Percentiles rank a stretch among this genome's conserved stretches.
These are phyloP conservation scores for Homalodisca vitripennis DNA, from an alignment of 1,140 invertebrate genomes.

Conservation along the genomic window DNA sequence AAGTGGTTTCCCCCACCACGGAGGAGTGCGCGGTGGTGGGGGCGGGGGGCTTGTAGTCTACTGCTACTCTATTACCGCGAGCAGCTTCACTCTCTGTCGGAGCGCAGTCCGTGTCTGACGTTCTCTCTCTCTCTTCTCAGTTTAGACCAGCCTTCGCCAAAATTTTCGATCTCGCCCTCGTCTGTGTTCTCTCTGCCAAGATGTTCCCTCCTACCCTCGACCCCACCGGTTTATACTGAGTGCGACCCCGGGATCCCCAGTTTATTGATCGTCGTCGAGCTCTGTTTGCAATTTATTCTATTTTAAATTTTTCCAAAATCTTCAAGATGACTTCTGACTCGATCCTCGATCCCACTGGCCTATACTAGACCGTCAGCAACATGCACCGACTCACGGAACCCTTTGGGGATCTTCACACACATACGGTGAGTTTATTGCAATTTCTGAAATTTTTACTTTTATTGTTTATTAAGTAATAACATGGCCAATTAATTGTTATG, in stretches of 20 bases:
- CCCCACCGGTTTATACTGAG: conserved; percentile 16
- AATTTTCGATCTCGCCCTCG: not conserved
- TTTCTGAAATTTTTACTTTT: no score
- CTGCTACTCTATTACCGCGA: not conserved
- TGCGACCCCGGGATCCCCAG: not conserved
- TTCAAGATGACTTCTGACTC: not conserved
- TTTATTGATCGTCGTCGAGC: no score
- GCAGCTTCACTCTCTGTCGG: not conserved
- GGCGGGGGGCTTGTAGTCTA: conserved; percentile 1
- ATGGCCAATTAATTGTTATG: no score
- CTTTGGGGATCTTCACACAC: not conserved
- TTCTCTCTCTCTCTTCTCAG: not conserved
- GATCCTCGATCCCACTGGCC: conserved; percentile 12
- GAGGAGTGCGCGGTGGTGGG: no score
- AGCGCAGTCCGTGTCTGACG: not conserved
- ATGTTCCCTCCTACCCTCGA: conserved; percentile 15
- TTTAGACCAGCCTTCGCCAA: not conserved
- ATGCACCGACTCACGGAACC: not conserved
- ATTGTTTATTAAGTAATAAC: no score
- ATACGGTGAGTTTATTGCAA: no score
- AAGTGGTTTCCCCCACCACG: no score
- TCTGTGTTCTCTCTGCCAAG: not conserved
- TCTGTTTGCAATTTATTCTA: not conserved
- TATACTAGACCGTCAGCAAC: not conserved
- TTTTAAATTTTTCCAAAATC: not conserved